These are phyloP conservation scores for Ypsolopha scabrella DNA, from an alignment of 2,888 invertebrate species.

Conservation along the genomic window DNA sequence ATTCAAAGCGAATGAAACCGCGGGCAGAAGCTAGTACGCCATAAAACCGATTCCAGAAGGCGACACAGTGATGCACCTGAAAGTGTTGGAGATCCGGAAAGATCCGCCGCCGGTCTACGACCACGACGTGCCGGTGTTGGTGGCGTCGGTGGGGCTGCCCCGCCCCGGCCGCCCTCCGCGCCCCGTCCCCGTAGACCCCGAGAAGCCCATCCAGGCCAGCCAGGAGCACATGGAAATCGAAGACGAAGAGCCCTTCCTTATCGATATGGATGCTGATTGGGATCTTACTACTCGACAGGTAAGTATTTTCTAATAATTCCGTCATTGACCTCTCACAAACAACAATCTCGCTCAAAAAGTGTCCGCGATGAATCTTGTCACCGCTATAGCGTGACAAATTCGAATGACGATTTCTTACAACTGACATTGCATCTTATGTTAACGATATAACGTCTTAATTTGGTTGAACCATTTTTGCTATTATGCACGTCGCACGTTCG, in stretches of 20 bases:
- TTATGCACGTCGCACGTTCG: too few species aligned
- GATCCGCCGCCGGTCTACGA: conserved; percentile 87
- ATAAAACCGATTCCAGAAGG: conserved; percentile 69
- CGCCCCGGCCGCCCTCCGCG: conserved; percentile 44
- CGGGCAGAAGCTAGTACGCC: too few species aligned
- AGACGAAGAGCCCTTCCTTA: conserved; percentile 65
- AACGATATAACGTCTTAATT: too few species aligned
- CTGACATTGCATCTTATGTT: too few species aligned
- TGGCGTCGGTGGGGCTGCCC: conserved; percentile 59
- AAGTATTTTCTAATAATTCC: background rate
- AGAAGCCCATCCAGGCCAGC: conserved; percentile 24
- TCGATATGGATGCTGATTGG: conserved; percentile 78
- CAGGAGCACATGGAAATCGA: conserved; percentile 65
- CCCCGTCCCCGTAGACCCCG: conserved; percentile 22
- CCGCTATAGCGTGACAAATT: too few species aligned
- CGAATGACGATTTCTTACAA: too few species aligned
- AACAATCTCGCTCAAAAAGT: too few species aligned
- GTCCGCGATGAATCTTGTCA: too few species aligned
- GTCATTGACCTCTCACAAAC: too few species aligned
- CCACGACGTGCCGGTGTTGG: conserved; percentile 91
- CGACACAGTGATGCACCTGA: conserved; percentile 89
- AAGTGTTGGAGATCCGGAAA: conserved; percentile 84
- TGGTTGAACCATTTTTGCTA: too few species aligned
- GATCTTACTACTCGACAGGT: conserved; percentile 96
- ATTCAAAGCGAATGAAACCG: too few species aligned